These are phyloP conservation scores for Seriola dumerili DNA, from an alignment of 2,113 vertebrate genomes.

Conservation along the genomic window DNA sequence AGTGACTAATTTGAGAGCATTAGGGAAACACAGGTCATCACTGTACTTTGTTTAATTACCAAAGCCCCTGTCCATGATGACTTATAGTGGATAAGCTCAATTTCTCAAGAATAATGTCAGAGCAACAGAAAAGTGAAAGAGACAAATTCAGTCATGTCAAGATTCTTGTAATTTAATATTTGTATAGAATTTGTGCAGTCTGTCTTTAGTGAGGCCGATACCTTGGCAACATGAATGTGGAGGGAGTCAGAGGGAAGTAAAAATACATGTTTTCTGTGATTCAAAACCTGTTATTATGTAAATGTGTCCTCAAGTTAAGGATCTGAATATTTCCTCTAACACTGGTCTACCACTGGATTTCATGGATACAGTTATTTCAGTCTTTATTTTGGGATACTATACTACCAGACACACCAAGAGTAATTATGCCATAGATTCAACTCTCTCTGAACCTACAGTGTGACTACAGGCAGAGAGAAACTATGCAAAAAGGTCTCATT, in stretches of 20 bases:
- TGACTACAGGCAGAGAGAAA: conserved; percentile 31
- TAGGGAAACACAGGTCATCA: conserved; percentile 66
- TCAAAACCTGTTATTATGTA: background rate
- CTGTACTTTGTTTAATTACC: conserved; percentile 68
- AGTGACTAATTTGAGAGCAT: conserved; percentile 73
- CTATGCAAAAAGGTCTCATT: conserved; percentile 33
- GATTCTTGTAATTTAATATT: background rate
- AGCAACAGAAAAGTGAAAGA: background rate
- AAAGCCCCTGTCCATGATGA: conserved; percentile 46
- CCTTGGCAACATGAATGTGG: background rate
- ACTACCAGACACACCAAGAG: conserved; percentile 11
- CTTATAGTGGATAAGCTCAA: conserved; percentile 3
- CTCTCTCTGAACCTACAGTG: conserved; percentile 30
- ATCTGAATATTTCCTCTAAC: background rate
- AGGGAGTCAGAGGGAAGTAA: background rate
- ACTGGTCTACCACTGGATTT: background rate
- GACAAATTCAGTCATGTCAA: background rate
- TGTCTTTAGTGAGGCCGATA: background rate
- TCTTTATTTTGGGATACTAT: conserved; percentile 1
- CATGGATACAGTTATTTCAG: background rate
- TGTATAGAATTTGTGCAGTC: background rate
- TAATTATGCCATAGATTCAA: conserved; percentile 26
- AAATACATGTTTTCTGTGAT: background rate
- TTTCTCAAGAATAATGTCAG: conserved; percentile 10
- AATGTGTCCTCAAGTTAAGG: background rate